phyloP scores from a whole-genome alignment of 2,113 vertebrate genomes.

The Catagonus wagneri region DNA sequence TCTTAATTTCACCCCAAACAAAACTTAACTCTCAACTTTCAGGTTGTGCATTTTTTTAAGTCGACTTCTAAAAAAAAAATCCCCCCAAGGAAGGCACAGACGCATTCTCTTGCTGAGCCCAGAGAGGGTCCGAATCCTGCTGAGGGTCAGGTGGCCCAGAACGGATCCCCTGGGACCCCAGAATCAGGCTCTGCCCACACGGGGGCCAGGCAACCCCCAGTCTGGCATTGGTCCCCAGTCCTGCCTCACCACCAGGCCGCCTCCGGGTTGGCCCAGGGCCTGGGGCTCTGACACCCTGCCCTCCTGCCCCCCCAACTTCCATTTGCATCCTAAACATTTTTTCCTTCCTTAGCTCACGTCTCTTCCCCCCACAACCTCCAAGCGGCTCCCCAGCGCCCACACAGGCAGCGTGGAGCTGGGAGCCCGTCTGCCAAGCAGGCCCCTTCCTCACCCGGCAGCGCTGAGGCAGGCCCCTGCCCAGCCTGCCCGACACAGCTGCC shows the following conservation, averaged over 20 bases:
- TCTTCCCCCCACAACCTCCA: neutral
- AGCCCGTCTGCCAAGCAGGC: accelerated
- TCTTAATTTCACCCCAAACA: too few relatives aligned
- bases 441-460: too few relatives aligned
- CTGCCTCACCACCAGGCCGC: neutral
- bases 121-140: too few relatives aligned
- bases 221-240: neutral
- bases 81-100: too few relatives aligned
- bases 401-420: accelerated
- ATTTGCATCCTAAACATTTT: neutral
- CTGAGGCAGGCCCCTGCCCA: neutral
- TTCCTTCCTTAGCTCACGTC: neutral
- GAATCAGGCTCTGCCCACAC: too few relatives aligned
- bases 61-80: too few relatives aligned
- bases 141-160: too few relatives aligned
- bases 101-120: too few relatives aligned
- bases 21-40: too few relatives aligned
- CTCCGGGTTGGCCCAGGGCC: neutral
- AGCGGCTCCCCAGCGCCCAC: neutral
- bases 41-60: too few relatives aligned
- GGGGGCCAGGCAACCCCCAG: too few relatives aligned
- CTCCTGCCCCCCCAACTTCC: neutral
- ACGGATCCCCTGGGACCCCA: too few relatives aligned
- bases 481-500: accelerated
- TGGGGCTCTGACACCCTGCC: neutral